Conservation (phyloP, 2,113 vertebrate species). For the Phrynosoma platyrhinos region DNA sequence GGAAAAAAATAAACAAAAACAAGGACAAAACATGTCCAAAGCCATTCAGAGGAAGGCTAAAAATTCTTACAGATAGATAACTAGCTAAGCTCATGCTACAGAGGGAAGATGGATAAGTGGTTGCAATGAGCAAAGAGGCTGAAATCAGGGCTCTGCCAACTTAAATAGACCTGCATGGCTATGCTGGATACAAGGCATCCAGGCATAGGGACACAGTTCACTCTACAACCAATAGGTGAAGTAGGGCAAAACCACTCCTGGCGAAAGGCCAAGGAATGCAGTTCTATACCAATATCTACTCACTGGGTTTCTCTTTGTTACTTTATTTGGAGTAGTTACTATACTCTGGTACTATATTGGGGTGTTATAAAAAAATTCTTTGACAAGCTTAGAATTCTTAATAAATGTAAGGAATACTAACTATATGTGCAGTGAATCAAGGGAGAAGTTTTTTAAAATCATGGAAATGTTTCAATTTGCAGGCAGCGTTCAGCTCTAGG, state of each 20-base stretch:
- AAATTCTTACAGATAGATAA: no score
- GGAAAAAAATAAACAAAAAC: no score
- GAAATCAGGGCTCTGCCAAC: no score
- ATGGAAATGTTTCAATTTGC: conserved; percentile 44
- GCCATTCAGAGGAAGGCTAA: no score
- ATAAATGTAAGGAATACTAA: conserved; percentile 1
- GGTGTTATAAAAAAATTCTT: neutral
- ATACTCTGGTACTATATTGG: neutral
- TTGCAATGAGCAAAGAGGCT: no score
- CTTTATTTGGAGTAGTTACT: neutral
- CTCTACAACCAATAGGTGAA: no score
- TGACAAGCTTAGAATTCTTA: neutral
- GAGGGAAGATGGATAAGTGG: no score
- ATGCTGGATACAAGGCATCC: no score
- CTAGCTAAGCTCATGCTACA: no score
- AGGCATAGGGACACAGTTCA: neutral
- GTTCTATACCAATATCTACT: neutral
- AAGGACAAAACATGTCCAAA: no score
- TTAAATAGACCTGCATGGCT: no score
- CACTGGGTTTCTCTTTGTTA: neutral
- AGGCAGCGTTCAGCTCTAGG: conserved; percentile 94
- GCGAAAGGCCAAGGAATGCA: neutral
- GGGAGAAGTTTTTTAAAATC: neutral
- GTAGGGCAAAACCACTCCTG: neutral
- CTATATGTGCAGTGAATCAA: neutral